A percentile compares a stretch with the other conserved stretches of the same genome.
Evolutionary conservation across 2,113 vertebrate genomes (phyloP).

Genomic region (Chauna torquata): DNA sequence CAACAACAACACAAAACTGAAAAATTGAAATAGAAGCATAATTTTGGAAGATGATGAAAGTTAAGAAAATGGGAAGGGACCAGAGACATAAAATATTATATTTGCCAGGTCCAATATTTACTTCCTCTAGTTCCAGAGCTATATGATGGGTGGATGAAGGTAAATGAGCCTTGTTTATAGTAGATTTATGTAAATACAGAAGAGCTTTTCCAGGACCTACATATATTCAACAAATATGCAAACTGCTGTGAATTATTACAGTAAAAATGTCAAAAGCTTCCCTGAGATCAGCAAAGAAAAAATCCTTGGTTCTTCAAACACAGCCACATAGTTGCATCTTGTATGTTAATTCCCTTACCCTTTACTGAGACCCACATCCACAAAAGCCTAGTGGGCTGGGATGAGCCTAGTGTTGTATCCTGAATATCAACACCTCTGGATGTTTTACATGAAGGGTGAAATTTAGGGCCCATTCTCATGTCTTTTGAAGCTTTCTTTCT

Average conservation of each 20-base stretch:
- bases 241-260: slow-evolving; percentile 43
- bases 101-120: slow-evolving; percentile 51
- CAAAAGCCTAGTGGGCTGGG: not conserved
- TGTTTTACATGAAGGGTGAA: not conserved
- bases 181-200: slow-evolving; percentile 49
- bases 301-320: not conserved
- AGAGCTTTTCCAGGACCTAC: slow-evolving; percentile 39
- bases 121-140: slow-evolving; percentile 32
- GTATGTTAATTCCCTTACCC: not conserved
- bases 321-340: not conserved
- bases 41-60: slow-evolving; percentile 42
- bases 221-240: slow-evolving; percentile 52
- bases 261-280: slow-evolving; percentile 54
- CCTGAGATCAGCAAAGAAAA: slow-evolving; percentile 31
- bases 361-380: not conserved
- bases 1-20: not conserved
- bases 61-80: slow-evolving; percentile 32
- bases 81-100: slow-evolving; percentile 10
- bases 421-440: not conserved
- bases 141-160: slow-evolving; percentile 31
- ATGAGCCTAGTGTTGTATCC: not conserved
- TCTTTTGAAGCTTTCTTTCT: not conserved
- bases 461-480: not conserved
- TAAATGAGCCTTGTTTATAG: slow-evolving; percentile 50
- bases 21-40: slow-evolving; percentile 19